phyloP scores from a whole-genome alignment of 2,888 invertebrate genomes.

The Trilocha varians region DNA sequence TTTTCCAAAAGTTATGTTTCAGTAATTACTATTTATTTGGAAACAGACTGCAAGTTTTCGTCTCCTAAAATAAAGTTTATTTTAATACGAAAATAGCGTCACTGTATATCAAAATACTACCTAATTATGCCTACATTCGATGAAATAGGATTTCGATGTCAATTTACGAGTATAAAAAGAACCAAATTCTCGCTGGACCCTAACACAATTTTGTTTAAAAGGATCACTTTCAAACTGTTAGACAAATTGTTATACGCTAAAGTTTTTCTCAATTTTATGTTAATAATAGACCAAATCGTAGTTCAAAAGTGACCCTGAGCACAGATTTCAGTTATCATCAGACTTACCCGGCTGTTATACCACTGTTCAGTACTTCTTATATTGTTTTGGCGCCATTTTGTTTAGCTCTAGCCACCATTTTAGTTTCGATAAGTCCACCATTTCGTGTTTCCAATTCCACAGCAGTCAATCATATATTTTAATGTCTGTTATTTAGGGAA shows the following conservation, averaged over 20 bases:
- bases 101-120: too few relatives aligned
- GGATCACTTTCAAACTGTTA: neutral
- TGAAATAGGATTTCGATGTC: neutral
- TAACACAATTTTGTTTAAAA: neutral
- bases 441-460: constrained; percentile 15
- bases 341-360: constrained; percentile 36
- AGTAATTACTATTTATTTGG: too few relatives aligned
- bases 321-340: neutral
- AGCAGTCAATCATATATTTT: constrained; percentile 20
- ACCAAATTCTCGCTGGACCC: neutral
- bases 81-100: too few relatives aligned
- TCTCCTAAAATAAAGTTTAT: too few relatives aligned
- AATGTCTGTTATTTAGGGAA: constrained; percentile 31
- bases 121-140: too few relatives aligned
- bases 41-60: too few relatives aligned
- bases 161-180: too few relatives aligned
- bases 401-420: constrained; percentile 3
- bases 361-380: constrained; percentile 25
- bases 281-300: neutral
- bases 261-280: neutral
- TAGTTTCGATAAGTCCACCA: constrained; percentile 9
- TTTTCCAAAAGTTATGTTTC: too few relatives aligned
- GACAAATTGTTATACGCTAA: neutral
- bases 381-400: constrained; percentile 20
- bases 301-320: neutral